Base-by-base conservation (phyloP, 1,140 invertebrate species). In the Drosophila busckii region DNA sequence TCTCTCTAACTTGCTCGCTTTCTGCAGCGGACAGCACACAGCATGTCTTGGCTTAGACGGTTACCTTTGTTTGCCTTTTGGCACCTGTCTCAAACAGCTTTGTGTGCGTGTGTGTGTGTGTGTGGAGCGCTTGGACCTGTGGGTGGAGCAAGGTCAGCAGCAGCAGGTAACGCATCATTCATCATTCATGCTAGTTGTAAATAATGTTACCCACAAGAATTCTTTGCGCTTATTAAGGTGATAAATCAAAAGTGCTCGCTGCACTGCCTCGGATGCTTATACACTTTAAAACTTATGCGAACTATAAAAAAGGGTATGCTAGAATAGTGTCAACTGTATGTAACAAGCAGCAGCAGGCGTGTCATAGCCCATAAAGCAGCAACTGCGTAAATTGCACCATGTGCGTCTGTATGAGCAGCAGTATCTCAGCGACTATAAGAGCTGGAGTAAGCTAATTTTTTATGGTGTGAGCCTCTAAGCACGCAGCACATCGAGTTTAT, bases 171-270 rank as follows among this genome's bases (percentile, higher is more conserved):
- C 35, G 54, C 38, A 69, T 80, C 73, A 80, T 80, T 73, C 73
- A 80, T 82, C 75, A 80, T 80, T 67, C 58, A 37, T 34, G 58
- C 40, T 82, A 80, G 73, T 80, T 80, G 73, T 80, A 80, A 80
- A 73, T 82, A 80, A 80, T 82, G 73, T 75, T 80, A 66, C 73
- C 73, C 73, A 66, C 64, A 80, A 75, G 73, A 80, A 69, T 73
- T 55, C 50, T 80, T 63, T 45, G 28, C 48, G 73, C 70, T 82
- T 73, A 75, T 82, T 82, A 75, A 69, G 73, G 73, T 71, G 75
- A 80, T 80, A 80, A 80, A 80, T 80, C 73, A 80, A 80, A 73
- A 70, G 64, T 44, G 32, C 29, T 44, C 5, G 5, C 10, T 35
- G 3, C 19, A 16, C 37, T 38, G 15, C 15, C 25, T 34, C 45